phyloP scores from a whole-genome alignment of 2,888 invertebrate genomes.

The Osmoderma eremita region DNA sequence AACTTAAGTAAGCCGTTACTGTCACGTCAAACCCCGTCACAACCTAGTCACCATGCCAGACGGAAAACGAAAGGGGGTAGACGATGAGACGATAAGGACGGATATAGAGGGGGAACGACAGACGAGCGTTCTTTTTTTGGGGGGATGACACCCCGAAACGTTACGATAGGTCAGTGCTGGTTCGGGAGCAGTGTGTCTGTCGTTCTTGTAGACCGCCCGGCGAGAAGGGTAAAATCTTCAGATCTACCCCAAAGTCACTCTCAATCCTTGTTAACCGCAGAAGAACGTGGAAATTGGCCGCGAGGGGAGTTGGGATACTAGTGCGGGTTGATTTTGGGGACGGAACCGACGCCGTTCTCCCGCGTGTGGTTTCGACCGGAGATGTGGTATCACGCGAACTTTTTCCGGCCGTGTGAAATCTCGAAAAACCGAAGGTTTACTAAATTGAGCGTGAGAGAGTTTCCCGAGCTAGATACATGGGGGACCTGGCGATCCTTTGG shows the following conservation, averaged over 20 bases:
- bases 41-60: constrained; percentile 1
- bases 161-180: constrained; percentile 39
- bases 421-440: constrained; percentile 26
- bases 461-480: constrained; percentile 20
- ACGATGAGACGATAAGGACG: constrained; percentile 14
- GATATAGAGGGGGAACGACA: constrained; percentile 13
- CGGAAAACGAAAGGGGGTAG: constrained; percentile 18
- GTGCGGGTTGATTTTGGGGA: background rate
- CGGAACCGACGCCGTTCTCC: background rate
- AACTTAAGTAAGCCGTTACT: constrained; percentile 39
- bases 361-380: constrained; percentile 21
- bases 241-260: constrained; percentile 47
- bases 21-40: constrained; percentile 37
- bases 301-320: too few species aligned
- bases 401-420: constrained; percentile 23
- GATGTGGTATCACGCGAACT: constrained; percentile 34
- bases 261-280: constrained; percentile 45
- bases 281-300: constrained; percentile 27
- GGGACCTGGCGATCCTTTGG: constrained; percentile 4
- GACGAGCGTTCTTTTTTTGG: constrained; percentile 23
- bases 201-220: constrained; percentile 20
- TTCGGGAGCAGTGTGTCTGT: constrained; percentile 31
- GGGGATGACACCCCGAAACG: constrained; percentile 40
- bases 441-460: constrained; percentile 32
- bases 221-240: constrained; percentile 50